Evolutionary conservation across 2,113 vertebrate genomes (phyloP).

Genomic region (Steatornis caripensis): DNA sequence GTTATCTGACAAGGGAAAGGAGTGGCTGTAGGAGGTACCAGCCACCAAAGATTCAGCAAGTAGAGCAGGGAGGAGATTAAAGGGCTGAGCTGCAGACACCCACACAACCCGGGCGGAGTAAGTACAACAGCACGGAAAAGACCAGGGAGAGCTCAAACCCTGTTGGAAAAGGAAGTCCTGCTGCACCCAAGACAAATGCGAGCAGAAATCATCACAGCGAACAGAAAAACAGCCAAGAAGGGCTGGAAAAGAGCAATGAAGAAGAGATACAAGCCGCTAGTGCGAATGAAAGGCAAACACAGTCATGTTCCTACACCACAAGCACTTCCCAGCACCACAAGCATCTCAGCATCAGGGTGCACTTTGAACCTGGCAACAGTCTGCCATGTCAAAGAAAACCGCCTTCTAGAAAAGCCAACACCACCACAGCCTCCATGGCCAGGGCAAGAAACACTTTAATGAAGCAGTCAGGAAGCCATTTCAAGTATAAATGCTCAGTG

Average conservation of each 20-base stretch:
- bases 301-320: background rate
- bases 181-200: background rate
- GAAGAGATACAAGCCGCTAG: background rate
- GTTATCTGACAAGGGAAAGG: background rate
- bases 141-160: background rate
- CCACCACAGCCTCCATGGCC: background rate
- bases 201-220: background rate
- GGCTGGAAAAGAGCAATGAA: background rate
- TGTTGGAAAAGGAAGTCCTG: background rate
- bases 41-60: background rate
- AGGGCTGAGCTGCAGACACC: background rate
- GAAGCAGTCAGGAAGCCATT: background rate
- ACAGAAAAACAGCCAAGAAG: background rate
- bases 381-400: background rate
- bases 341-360: background rate
- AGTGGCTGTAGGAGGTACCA: background rate
- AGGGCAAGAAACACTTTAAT: background rate
- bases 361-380: background rate
- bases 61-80: background rate
- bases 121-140: background rate
- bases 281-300: background rate
- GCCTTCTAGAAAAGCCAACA: background rate
- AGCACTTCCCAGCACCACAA: accelerated
- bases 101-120: background rate
- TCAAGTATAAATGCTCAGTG: background rate